These are phyloP conservation scores for Drusus annulatus DNA, from an alignment of 1,140 invertebrate genomes.

Conservation along the genomic window DNA sequence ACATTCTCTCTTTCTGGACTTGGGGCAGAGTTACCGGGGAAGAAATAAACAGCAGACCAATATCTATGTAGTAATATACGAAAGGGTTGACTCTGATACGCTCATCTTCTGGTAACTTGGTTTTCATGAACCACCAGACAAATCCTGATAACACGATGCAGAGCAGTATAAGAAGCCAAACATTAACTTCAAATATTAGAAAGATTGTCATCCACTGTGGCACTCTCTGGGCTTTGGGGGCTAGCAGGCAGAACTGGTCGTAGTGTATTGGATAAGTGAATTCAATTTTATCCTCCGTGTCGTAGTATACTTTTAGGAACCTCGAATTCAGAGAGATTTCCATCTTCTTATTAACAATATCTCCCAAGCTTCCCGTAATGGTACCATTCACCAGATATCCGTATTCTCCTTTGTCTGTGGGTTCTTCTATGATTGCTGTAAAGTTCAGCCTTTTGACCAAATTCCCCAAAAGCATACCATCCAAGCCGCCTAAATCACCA, in stretches of 20 bases:
- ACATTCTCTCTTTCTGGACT: slow-evolving; percentile 58
- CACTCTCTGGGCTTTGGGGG: slow-evolving; percentile 63
- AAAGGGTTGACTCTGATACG: neutral
- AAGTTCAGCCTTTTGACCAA: slow-evolving; percentile 64
- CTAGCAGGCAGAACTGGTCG: slow-evolving; percentile 66
- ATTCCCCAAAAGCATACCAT: slow-evolving; percentile 62
- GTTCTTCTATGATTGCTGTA: slow-evolving; percentile 54
- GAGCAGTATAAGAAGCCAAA: slow-evolving; percentile 61
- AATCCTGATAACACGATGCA: slow-evolving; percentile 53
- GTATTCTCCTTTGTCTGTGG: slow-evolving; percentile 58
- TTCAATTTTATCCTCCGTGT: slow-evolving; percentile 58
- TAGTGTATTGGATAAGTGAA: slow-evolving; percentile 62
- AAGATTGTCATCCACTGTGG: slow-evolving; percentile 64
- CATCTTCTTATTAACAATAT: slow-evolving; percentile 61
- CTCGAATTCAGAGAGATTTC: slow-evolving; percentile 65
- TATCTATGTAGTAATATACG: slow-evolving; percentile 36
- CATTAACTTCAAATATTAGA: slow-evolving; percentile 60
- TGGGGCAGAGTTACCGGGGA: slow-evolving; percentile 12
- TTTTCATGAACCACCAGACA: slow-evolving; percentile 60
- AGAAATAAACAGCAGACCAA: slow-evolving; percentile 38
- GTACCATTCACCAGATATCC: slow-evolving; percentile 62
- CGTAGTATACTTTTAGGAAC: slow-evolving; percentile 63
- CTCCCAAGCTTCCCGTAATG: slow-evolving; percentile 63
- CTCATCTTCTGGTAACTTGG: neutral
- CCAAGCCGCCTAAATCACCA: slow-evolving; percentile 56